phyloP scores from a whole-genome alignment of 2,888 invertebrate species.

The Sthenelais limicola region DNA sequence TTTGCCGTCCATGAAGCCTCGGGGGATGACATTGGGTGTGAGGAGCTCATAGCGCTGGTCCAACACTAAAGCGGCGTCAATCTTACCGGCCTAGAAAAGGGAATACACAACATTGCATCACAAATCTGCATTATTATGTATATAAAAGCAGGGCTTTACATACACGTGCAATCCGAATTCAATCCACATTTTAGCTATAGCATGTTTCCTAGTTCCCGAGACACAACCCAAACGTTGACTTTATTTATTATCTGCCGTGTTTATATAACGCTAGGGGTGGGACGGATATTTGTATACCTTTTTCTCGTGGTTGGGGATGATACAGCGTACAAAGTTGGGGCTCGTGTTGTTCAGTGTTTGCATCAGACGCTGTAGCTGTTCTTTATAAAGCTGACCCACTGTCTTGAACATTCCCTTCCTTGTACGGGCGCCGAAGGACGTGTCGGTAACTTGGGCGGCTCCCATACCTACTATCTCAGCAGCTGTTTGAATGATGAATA shows the following conservation, averaged over 20 bases:
- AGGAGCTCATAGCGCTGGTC: conserved; percentile 95
- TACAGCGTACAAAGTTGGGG: conserved; percentile 99
- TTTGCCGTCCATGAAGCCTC: conserved; percentile 99
- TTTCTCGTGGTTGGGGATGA: conserved; percentile 99
- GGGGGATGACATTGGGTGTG: conserved; percentile 98
- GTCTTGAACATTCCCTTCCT: conserved; percentile 94
- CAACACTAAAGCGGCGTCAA: conserved; percentile 95
- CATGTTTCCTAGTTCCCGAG: too few species aligned
- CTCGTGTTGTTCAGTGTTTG: conserved; percentile 92
- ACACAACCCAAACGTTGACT: too few species aligned
- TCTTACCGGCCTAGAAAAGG: conserved; percentile 85
- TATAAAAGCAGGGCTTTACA: too few species aligned
- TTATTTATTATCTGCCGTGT: too few species aligned
- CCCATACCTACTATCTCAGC: conserved; percentile 99
- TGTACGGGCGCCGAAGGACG: conserved; percentile 90
- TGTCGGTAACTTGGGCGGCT: conserved; percentile 88
- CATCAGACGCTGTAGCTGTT: conserved; percentile 98
- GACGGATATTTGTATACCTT: too few species aligned
- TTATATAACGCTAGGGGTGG: conserved; percentile 3
- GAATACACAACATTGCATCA: too few species aligned
- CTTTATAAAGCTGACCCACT: conserved; percentile 98
- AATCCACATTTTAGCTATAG: too few species aligned
- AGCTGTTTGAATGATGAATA: conserved; percentile 58
- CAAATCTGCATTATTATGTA: too few species aligned
- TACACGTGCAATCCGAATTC: too few species aligned